Conservation (phyloP, 2,888 invertebrate species). For the Seira musarum region DNA sequence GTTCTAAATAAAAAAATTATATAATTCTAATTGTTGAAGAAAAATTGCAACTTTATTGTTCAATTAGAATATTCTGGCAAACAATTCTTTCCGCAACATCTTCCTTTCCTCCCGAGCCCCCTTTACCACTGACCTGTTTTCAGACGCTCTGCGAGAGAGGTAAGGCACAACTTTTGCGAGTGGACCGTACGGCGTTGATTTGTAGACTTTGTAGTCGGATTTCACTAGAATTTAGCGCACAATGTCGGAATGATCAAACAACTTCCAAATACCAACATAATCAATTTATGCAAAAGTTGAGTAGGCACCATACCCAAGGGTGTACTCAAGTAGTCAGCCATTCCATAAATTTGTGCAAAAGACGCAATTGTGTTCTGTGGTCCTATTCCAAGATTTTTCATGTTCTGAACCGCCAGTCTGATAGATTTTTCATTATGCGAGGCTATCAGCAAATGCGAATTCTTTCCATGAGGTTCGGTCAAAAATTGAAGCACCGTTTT, state of each 20-base stretch:
- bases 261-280: too few species aligned
- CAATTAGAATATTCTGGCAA: constrained; percentile 36
- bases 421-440: constrained; percentile 74
- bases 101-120: constrained; percentile 72
- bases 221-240: too few species aligned
- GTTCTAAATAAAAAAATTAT: too few species aligned
- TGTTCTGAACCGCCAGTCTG: constrained; percentile 66
- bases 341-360: constrained; percentile 74
- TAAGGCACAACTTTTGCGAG: constrained; percentile 71
- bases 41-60: not conserved
- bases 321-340: constrained; percentile 74
- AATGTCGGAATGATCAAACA: too few species aligned
- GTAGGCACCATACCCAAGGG: constrained; percentile 72
- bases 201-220: constrained; percentile 72
- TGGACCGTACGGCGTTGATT: constrained; percentile 73
- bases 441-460: constrained; percentile 72
- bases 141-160: constrained; percentile 72
- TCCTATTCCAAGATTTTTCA: constrained; percentile 70
- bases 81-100: constrained; percentile 70
- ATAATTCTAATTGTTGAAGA: too few species aligned
- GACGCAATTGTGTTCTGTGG: constrained; percentile 70
- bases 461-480: constrained; percentile 16
- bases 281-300: too few species aligned
- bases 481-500: constrained; percentile 56
- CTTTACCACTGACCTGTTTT: constrained; percentile 73